phyloP scores from a whole-genome alignment of 2,113 vertebrate species.

The human region GRCh38 chr2:103127501-103128000 shows the following conservation, averaged over 20 bases:
- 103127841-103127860: constrained; percentile 93
- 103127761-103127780: constrained; percentile 99
- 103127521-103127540: constrained; percentile 84
- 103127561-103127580: constrained; percentile 82
- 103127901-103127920: constrained; percentile 82
- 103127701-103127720: constrained; percentile 99
- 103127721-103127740: constrained; percentile 99
- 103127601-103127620: constrained; percentile 89
- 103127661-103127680: constrained; percentile 92
- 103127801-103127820: constrained; percentile 99
- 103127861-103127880: constrained; percentile 91
- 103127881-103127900: constrained; percentile 84
- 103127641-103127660: constrained; percentile 90
- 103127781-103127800: constrained; percentile 99
- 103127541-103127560: constrained; percentile 85
- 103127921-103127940: constrained; percentile 79
- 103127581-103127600: constrained; percentile 79
- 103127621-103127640: constrained; percentile 92
- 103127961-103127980: constrained; percentile 74
- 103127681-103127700: constrained; percentile 93
- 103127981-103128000: constrained; percentile 58
- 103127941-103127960: constrained; percentile 78
- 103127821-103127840: constrained; percentile 90
- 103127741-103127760: constrained; percentile 99
- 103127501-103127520: constrained; percentile 86